Evolutionary conservation across 2,888 invertebrate species (phyloP).

Genomic region (Acronicta psi): DNA sequence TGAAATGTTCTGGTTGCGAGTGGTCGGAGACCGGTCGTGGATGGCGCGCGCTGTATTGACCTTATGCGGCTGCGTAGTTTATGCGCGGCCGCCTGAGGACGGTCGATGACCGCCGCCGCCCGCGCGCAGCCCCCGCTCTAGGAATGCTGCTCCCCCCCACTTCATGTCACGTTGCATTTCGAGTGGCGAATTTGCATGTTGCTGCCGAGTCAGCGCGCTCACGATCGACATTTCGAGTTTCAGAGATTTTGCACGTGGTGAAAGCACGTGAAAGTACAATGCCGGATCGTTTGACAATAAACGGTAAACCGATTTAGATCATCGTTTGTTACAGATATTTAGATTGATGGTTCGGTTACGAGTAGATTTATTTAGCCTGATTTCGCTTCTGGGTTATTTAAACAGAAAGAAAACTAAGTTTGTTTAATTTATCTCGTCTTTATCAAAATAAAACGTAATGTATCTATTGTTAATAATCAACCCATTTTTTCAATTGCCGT

Average conservation of each 20-base stretch:
- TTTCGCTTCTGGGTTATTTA: conserved; percentile 19
- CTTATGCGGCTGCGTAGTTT: conserved; percentile 87
- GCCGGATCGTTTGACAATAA: conserved; percentile 57
- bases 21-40: conserved; percentile 60
- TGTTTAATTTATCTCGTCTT: not conserved
- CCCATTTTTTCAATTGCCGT: conserved; percentile 13
- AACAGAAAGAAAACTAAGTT: not conserved
- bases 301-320: conserved; percentile 60
- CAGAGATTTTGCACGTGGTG: conserved; percentile 64
- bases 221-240: conserved; percentile 57
- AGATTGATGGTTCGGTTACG: conserved; percentile 57
- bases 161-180: conserved; percentile 84
- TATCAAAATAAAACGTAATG: not conserved
- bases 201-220: conserved; percentile 64
- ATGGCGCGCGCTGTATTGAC: conserved; percentile 81
- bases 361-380: conserved; percentile 43
- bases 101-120: conserved; percentile 85
- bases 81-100: conserved; percentile 85
- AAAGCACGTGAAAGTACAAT: conserved; percentile 66
- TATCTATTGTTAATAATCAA: not conserved
- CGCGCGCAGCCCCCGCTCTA: conserved; percentile 70
- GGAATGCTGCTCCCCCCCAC: conserved; percentile 76
- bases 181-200: conserved; percentile 84
- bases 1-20: conserved; percentile 66
- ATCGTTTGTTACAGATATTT: conserved; percentile 57